Conservation (phyloP, 2,888 invertebrate species). For the Smittia sp. region DNA sequence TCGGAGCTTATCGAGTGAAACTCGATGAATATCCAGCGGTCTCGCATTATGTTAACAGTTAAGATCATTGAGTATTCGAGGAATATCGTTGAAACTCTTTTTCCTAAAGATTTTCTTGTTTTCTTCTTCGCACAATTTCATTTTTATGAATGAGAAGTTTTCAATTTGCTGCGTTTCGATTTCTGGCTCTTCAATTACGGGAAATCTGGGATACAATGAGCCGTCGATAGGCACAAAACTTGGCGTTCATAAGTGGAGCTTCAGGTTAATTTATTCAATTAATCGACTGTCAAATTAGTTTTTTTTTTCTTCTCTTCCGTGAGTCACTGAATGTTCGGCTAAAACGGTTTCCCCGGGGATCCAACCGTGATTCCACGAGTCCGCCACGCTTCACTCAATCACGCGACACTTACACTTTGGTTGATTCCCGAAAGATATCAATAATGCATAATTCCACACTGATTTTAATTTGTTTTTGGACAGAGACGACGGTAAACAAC, state of each 20-base stretch:
- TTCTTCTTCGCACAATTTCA: slow-evolving; percentile 6
- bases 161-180: not conserved
- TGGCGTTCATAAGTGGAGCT: slow-evolving; percentile 2
- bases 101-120: slow-evolving; percentile 19
- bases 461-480: no score
- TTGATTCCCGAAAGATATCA: no score
- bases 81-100: slow-evolving; percentile 9
- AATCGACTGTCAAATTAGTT: slow-evolving; percentile 1
- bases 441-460: no score
- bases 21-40: not conserved
- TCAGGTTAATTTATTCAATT: not conserved
- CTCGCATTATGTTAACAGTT: slow-evolving; percentile 1
- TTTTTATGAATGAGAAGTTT: not conserved
- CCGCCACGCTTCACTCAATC: no score
- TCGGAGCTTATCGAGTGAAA: not conserved
- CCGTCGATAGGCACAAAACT: not conserved
- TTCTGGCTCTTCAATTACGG: not conserved
- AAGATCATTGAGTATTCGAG: slow-evolving; percentile 9
- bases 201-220: not conserved
- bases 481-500: no score
- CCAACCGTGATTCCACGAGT: not conserved
- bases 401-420: no score
- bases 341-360: no score
- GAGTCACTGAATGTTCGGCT: not conserved
- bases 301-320: not conserved